Percentiles rank a stretch among this genome's conserved stretches.
phyloP scores from a whole-genome alignment of 2,797 vertebrate genomes.

The Thalassophryne amazonica region DNA sequence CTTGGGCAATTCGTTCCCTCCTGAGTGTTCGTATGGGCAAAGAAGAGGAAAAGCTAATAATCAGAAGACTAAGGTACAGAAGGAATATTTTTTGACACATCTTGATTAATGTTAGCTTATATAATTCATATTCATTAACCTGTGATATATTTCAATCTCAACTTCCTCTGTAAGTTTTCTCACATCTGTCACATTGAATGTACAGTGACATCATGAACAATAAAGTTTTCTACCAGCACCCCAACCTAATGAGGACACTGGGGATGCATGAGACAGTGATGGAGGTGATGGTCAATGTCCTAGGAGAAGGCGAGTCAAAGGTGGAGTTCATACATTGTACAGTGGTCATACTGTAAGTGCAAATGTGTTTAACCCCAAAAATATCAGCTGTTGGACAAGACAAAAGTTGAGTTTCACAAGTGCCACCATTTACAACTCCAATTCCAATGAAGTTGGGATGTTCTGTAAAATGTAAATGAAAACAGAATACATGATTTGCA shows the following conservation, averaged over 20 bases:
- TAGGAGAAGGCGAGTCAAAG: constrained; percentile 90
- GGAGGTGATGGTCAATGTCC: constrained; percentile 97
- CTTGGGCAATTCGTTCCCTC: constrained; percentile 89
- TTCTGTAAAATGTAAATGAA: no score
- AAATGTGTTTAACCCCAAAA: not conserved
- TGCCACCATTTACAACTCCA: no score
- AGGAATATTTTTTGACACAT: not conserved
- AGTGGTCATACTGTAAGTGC: not conserved
- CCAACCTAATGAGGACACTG: constrained; percentile 92
- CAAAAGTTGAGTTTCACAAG: no score
- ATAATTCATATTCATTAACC: not conserved
- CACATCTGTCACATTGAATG: not conserved
- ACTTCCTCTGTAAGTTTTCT: not conserved
- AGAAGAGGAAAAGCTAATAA: constrained; percentile 95
- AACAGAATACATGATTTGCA: no score
- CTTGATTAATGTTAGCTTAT: not conserved
- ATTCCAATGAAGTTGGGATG: no score
- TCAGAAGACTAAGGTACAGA: constrained; percentile 87
- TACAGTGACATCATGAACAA: constrained; percentile 97
- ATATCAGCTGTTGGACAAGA: not conserved
- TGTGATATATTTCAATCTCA: not conserved
- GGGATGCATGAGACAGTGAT: constrained; percentile 97
- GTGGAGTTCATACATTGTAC: constrained; percentile 70
- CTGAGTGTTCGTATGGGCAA: constrained; percentile 92
- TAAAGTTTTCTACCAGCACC: constrained; percentile 97